Base-by-base conservation (phyloP, 2,113 vertebrate species). In the Lutjanus erythropterus region DNA sequence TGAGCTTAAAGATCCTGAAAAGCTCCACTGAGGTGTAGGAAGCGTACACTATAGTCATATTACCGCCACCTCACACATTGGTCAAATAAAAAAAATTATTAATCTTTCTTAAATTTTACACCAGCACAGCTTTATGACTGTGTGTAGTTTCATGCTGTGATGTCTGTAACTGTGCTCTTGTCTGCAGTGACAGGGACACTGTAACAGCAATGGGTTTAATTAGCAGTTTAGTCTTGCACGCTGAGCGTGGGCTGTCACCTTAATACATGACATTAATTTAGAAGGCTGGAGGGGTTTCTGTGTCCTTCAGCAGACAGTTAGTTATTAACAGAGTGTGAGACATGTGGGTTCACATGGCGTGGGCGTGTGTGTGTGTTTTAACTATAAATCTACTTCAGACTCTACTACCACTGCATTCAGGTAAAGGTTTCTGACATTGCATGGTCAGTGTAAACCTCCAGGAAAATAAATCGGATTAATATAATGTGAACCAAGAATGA, bases 191-290 rank as follows among this genome's bases (percentile, higher is more conserved):
- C 73, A 42, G 44, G 41, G 56, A 41, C 18, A 21, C 52, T 69
- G 70, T 67, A 50, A 76, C 23, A 71, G 37, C 72, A 58, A 52
- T 60, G 75, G 56, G 53, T 77, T 78, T 88, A 88, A 91, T 83
- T 70, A 89, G 69, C 83, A 83, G 75, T 86, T 78, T 72, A 58
- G 52, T 85, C 35, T 73, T 49, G 35, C 75, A 71, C 1, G 69
- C 71, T 85, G 79, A 75, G 53, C 6, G 31, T 49, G 19, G 61
- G 61, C 84, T 82, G 89, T 78, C 80, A 74, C 68, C 46, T 60
- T 55, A 75, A 81, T 65, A 78, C 67, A 73, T 50, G 79, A 86
- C 84, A 78, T 80, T 90, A 47, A 92, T 85, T 70, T 80, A 85
- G 33, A 44, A 58, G 52, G 70, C 37, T 79, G 53, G 69, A 25